phyloP scores from a whole-genome alignment of 2,888 invertebrate species.

The Agriopis leucophaearia region DNA sequence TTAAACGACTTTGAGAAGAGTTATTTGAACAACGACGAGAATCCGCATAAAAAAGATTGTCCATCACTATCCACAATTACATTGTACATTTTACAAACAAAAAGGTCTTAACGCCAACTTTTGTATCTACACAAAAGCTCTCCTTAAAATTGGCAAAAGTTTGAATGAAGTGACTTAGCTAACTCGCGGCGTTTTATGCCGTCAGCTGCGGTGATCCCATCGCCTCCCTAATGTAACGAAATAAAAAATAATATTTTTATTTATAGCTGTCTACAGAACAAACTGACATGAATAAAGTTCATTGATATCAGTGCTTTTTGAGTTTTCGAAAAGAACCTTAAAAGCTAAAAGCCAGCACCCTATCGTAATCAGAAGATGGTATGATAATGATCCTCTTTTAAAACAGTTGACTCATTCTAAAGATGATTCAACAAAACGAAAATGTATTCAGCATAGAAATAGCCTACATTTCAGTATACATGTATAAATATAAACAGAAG shows the following conservation, averaged over 20 bases:
- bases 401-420: conserved; percentile 35
- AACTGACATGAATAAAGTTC: conserved; percentile 50
- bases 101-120: conserved; percentile 72
- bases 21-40: conserved; percentile 36
- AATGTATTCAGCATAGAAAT: conserved; percentile 31
- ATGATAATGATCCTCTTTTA: conserved; percentile 34
- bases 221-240: conserved; percentile 75
- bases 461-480: conserved; percentile 34
- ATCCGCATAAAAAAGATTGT: conserved; percentile 53
- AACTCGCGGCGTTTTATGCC: conserved; percentile 74
- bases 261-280: conserved; percentile 62
- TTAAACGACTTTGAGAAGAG: conserved; percentile 48
- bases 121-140: conserved; percentile 75
- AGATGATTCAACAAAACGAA: conserved; percentile 32
- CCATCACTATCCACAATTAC: conserved; percentile 68
- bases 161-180: conserved; percentile 81
- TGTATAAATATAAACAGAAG: conserved; percentile 35
- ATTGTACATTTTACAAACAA: conserved; percentile 64
- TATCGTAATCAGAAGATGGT: conserved; percentile 32
- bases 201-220: conserved; percentile 82
- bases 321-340: conserved; percentile 23
- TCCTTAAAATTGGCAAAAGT: conserved; percentile 80
- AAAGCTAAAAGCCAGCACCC: conserved; percentile 36
- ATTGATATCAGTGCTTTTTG: conserved; percentile 35
- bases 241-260: conserved; percentile 78